phyloP scores from a whole-genome alignment of 2,797 vertebrate species.

The Anguilla anguilla region DNA sequence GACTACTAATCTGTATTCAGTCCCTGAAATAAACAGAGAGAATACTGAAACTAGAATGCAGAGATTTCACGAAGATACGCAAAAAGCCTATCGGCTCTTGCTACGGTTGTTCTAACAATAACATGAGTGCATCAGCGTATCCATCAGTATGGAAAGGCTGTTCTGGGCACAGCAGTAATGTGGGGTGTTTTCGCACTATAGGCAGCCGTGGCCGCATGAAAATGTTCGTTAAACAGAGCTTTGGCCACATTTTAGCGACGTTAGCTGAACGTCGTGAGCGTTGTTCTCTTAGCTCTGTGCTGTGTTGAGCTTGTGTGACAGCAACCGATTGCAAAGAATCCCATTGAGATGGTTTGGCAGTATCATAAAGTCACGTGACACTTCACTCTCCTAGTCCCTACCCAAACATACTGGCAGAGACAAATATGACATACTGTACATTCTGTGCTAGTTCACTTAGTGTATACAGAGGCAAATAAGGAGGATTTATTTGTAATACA shows the following conservation, averaged over 20 bases:
- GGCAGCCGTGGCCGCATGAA: neutral
- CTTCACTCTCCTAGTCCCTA: neutral
- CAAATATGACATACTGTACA: neutral
- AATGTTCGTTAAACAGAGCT: neutral
- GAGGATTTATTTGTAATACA: constrained; percentile 8
- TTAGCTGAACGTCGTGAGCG: neutral
- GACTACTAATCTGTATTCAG: no score
- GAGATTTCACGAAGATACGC: neutral
- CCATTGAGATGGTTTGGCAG: neutral
- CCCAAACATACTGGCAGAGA: neutral
- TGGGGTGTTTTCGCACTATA: neutral
- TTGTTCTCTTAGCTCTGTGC: neutral
- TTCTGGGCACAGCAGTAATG: neutral
- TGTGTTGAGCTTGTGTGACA: neutral
- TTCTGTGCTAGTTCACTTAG: neutral
- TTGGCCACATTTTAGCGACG: neutral
- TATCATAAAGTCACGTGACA: neutral
- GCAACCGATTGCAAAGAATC: neutral
- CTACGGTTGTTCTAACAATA: neutral
- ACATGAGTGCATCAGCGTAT: neutral
- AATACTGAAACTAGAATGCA: neutral
- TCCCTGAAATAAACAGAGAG: neutral
- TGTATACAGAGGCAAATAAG: neutral
- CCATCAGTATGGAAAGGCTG: neutral
- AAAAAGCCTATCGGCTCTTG: neutral